These are phyloP conservation scores for Corythornis madagascariensis DNA, from an alignment of 2,113 vertebrate genomes.

Conservation along the genomic window DNA sequence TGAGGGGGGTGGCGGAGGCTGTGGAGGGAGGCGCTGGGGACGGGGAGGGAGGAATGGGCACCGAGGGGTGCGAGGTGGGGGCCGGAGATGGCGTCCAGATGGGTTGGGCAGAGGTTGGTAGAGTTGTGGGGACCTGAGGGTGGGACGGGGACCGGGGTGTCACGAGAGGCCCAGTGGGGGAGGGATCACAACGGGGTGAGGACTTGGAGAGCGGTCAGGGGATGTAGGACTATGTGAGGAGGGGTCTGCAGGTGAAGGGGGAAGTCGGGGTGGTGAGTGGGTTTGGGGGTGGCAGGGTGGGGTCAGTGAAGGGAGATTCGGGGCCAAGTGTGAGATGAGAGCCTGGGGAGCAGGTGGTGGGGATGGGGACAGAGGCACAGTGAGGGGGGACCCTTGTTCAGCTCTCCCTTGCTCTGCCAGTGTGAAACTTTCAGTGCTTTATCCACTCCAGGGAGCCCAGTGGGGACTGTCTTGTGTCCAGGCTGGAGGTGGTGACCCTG, in stretches of 20 bases:
- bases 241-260: too few relatives aligned
- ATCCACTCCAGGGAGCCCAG: slow-evolving; percentile 55
- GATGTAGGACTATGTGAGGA: fast-evolving
- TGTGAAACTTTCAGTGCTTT: not conserved
- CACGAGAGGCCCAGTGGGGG: fast-evolving
- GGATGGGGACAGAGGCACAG: not conserved
- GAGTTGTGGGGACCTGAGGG: too few relatives aligned
- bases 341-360: too few relatives aligned
- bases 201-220: too few relatives aligned
- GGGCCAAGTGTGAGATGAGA: fast-evolving
- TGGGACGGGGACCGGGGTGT: fast-evolving
- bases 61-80: fast-evolving
- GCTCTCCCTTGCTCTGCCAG: not conserved
- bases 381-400: fast-evolving
- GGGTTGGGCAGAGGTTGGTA: not conserved
- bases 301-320: not conserved
- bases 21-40: too few relatives aligned
- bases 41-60: not conserved
- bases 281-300: not conserved
- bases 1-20: too few relatives aligned
- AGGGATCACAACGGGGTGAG: too few relatives aligned
- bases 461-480: slow-evolving; percentile 72
- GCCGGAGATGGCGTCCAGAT: not conserved
- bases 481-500: slow-evolving; percentile 89
- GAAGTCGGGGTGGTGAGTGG: not conserved